Conservation (phyloP, 2,797 vertebrate species). For the Aeoliscus strigatus region DNA sequence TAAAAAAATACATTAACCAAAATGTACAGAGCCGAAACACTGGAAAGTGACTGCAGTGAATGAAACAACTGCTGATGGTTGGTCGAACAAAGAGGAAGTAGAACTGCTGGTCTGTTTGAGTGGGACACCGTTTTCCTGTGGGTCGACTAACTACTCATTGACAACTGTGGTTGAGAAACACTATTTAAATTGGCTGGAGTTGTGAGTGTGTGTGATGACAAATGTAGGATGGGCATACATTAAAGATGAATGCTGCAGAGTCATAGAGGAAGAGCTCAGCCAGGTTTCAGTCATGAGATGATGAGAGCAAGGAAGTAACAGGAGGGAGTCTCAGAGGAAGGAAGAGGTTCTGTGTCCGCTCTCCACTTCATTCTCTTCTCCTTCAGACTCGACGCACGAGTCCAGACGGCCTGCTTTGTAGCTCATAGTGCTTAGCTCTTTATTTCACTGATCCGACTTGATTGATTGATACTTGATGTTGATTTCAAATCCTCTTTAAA, state of each 20-base stretch:
- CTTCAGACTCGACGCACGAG: neutral
- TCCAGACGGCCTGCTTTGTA: no score
- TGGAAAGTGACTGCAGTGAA: slow-evolving; percentile 15
- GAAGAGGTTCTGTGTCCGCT: slow-evolving; percentile 19
- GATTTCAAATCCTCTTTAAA: no score
- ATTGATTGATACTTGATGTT: no score
- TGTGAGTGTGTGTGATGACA: no score
- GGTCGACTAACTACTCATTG: no score
- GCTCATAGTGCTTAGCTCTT: no score
- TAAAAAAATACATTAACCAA: no score
- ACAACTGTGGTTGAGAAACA: no score
- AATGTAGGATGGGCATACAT: no score
- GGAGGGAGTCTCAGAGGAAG: slow-evolving; percentile 22
- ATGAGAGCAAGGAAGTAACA: slow-evolving; percentile 40
- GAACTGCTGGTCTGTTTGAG: slow-evolving; percentile 1
- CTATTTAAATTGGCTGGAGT: no score
- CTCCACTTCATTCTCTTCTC: slow-evolving; percentile 6
- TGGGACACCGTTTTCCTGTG: neutral
- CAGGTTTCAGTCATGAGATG: slow-evolving; percentile 17
- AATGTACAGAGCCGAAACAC: no score
- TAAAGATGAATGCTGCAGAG: slow-evolving; percentile 10
- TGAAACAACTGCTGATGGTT: slow-evolving; percentile 23
- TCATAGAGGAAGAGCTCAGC: slow-evolving; percentile 12
- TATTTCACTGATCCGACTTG: no score
- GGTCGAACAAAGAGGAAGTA: slow-evolving; percentile 30